Percentiles rank a stretch among this genome's conserved stretches.
phyloP scores from a whole-genome alignment of 2,888 invertebrate species.

The Plemyria rubiginata region DNA sequence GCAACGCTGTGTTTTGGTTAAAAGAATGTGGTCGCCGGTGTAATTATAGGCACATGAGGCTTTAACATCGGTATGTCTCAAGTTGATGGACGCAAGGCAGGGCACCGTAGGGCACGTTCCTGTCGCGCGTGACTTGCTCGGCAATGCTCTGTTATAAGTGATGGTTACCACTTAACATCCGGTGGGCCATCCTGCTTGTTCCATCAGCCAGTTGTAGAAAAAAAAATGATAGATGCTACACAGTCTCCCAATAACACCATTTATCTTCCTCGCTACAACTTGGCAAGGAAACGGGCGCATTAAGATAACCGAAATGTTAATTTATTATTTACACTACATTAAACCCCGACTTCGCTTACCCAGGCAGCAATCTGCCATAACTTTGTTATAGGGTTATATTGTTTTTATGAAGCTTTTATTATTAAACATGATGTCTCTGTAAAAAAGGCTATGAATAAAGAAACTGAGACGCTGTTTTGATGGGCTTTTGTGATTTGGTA shows the following conservation, averaged over 20 bases:
- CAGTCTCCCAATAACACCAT: conserved; percentile 22
- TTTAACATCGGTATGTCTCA: no score
- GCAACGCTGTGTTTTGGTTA: no score
- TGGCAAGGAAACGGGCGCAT: conserved; percentile 64
- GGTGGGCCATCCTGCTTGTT: no score
- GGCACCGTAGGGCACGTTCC: no score
- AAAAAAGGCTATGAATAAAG: conserved; percentile 22
- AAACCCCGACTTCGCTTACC: conserved; percentile 48
- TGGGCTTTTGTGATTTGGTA: conserved; percentile 3
- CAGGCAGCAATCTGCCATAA: conserved; percentile 36
- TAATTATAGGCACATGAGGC: no score
- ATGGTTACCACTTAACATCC: no score
- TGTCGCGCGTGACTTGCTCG: no score
- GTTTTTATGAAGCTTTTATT: conserved; percentile 31
- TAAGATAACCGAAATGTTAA: conserved; percentile 74
- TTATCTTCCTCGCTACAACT: conserved; percentile 39
- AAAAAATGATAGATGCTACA: conserved; percentile 16
- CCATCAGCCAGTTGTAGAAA: no score
- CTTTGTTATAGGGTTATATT: conserved; percentile 33
- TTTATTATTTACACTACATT: conserved; percentile 78
- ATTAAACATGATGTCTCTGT: conserved; percentile 23
- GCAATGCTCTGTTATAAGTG: no score
- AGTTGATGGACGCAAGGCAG: no score
- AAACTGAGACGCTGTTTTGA: conserved; percentile 4
- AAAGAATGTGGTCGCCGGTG: no score